Conservation (phyloP, 2,113 vertebrate species). For the Chlamydotis undulata region DNA sequence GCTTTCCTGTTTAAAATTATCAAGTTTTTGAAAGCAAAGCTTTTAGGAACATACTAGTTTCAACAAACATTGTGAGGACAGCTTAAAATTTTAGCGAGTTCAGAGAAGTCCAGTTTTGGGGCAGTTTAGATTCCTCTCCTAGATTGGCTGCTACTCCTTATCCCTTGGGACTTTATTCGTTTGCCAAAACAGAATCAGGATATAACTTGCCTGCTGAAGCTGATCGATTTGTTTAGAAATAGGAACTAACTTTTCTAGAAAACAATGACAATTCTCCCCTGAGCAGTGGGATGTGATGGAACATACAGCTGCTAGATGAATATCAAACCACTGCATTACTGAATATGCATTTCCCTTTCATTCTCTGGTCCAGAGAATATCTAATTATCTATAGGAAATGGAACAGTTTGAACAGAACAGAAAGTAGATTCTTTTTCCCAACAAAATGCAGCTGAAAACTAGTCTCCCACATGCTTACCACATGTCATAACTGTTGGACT, state of each 20-base stretch:
- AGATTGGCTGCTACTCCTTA: not conserved
- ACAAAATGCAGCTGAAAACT: not conserved
- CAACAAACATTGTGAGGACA: not conserved
- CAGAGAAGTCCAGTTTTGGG: not conserved
- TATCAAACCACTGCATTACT: not conserved
- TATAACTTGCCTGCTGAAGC: not conserved
- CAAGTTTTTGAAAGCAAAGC: not conserved
- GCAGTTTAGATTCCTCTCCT: not conserved
- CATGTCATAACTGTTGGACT: not conserved
- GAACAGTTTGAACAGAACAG: not conserved
- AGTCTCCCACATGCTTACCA: slow-evolving; percentile 45
- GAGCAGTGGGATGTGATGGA: fast-evolving
- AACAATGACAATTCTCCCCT: not conserved
- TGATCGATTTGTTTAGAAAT: not conserved
- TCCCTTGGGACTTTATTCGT: not conserved
- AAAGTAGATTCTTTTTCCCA: not conserved
- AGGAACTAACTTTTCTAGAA: not conserved
- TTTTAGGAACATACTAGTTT: not conserved
- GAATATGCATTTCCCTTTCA: not conserved
- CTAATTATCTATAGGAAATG: slow-evolving; percentile 37
- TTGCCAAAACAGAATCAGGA: not conserved
- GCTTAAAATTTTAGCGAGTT: not conserved
- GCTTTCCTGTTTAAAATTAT: not conserved
- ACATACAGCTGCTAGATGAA: not conserved
- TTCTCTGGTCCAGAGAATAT: not conserved